Base-by-base conservation (phyloP, 2,888 invertebrate genomes). In the Epirrhoe tristata region DNA sequence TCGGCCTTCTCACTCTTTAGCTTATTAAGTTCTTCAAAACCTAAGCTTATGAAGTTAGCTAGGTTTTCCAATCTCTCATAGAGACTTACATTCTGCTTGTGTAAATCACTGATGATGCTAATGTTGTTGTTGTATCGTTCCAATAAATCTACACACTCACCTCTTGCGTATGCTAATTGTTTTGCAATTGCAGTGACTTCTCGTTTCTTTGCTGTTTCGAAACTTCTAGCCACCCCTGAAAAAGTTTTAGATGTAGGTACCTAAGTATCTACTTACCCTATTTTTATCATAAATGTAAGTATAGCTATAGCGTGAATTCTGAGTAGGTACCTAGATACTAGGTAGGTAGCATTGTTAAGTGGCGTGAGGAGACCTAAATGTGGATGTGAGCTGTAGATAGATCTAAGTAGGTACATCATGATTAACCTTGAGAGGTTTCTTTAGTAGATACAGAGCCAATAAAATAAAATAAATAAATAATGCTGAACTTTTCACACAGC, bases 161-260 rank as follows among this genome's bases (percentile, higher is more conserved):
- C 77, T 79, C 74, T 81, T 24, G 77, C 75, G 53, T 65, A 56
- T n/a, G 71, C 73, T 24, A 90, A 73, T 52, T 82, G 74, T 31
- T 73, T 75, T 24, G 71, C 78, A 7, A 86, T 75, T n/a, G 70
- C 69, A 54, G 68, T 69, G 5, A 74, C 78, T 77, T 87, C 82
- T 50, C 70, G 80, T 67, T 82, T 78, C 67, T 86, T 88, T n/a
- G 81, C 77, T 17, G 74, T 70, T 48, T 86, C 74, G 8, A 85
- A 70, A 12, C 81, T 78, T 77, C 82, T 87, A 43, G 83, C 83
- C 12, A 88, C 75, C 59, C 74, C 89, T 90, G 76, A 64, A 81
- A 81, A 54, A 54, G 64, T 8, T 8, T 0, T 8, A 34, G 6
- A 1, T 34, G 10, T 36, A 36, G 36, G 36, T 36, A 36, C 36